Percentiles rank a stretch among this genome's conserved stretches.
These are phyloP conservation scores for Silurus aristotelis DNA, from an alignment of 2,797 vertebrate genomes.

Conservation along the genomic window DNA sequence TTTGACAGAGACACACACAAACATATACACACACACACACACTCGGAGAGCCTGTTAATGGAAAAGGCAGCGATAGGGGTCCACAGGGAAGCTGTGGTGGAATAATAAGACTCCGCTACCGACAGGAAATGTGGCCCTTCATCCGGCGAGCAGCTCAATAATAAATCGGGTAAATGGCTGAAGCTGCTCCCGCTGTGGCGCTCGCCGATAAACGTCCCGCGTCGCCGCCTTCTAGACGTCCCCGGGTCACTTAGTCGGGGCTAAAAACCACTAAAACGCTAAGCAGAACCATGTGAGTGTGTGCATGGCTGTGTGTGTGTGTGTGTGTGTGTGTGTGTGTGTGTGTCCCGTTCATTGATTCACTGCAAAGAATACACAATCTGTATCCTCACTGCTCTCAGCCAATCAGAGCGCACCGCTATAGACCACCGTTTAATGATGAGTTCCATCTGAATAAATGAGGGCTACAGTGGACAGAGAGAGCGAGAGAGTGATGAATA, in stretches of 20 bases:
- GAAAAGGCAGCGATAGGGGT: conserved; percentile 51
- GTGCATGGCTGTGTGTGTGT: conserved; percentile 34
- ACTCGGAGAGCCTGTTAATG: conserved; percentile 69
- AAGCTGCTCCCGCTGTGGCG: conserved; percentile 63
- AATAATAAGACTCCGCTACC: conserved; percentile 59
- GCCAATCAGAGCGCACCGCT: conserved; percentile 49
- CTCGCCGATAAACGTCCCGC: conserved; percentile 62
- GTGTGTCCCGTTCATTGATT: neutral
- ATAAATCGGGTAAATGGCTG: conserved; percentile 71
- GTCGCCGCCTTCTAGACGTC: conserved; percentile 50
- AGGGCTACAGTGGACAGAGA: neutral
- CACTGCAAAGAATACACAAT: neutral
- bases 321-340: too few species aligned
- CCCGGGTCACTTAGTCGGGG: conserved; percentile 48
- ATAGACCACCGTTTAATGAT: neutral
- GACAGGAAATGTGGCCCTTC: conserved; percentile 71
- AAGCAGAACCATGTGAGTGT: conserved; percentile 41
- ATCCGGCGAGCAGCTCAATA: conserved; percentile 56
- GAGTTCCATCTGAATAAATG: neutral
- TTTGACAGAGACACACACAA: neutral
- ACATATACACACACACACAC: conserved; percentile 27
- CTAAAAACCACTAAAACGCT: conserved; percentile 49
- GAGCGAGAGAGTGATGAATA: conserved; percentile 10
- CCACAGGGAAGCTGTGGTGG: conserved; percentile 41
- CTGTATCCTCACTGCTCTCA: neutral